Base-by-base conservation (phyloP, 92 coral and sea anemone species). In the Parazoanthus atlanticus region DNA sequence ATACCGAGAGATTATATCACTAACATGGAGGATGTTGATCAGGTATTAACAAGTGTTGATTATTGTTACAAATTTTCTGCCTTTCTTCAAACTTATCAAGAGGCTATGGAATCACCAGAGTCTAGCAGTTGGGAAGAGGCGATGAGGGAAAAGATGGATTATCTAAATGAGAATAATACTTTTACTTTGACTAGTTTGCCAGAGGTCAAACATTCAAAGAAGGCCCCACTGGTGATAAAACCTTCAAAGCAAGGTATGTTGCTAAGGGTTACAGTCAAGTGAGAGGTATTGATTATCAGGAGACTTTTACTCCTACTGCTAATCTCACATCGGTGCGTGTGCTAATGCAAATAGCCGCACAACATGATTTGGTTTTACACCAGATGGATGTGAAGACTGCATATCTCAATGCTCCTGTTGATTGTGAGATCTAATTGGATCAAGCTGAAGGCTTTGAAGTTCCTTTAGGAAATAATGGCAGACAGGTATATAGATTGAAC, bases 361-460 rank as follows among this genome's bases (percentile, higher is more conserved):
- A 91, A 31, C 75, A 88, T 30, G 89, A 88, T 84, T 56, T 91
- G 25, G 29, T 91, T 54, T 78, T 73, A 40, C 85, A 90, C 43
- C 90, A 90, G 40, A 90, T 90, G 84, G 88, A 90, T 86, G 90
- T 86, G 4, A 78, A 90, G 32, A 91, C 91, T 33, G 76, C 91
- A 36, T 91, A 91, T 47, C 91, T 83, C 12, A 83, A 91, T 69
- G 89, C 87, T 43, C 83, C 89, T 25, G 88, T 91, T 64, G 91
- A 91, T 43, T 71, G 86, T 67, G 93, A 88, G 80, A 88, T 91
- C 23, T 88, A 83, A 75, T 85, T 88, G 58, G 93, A 88, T 16
- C 91, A 92, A 67, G 88, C 85, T 41, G 88, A 89, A 86, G 94
- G 92, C 15, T 91, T 88, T 83, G 86, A 88, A 82, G 86, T 87